Evolutionary conservation across 2,888 invertebrate genomes (phyloP).

Genomic region (Ischnura elegans): DNA sequence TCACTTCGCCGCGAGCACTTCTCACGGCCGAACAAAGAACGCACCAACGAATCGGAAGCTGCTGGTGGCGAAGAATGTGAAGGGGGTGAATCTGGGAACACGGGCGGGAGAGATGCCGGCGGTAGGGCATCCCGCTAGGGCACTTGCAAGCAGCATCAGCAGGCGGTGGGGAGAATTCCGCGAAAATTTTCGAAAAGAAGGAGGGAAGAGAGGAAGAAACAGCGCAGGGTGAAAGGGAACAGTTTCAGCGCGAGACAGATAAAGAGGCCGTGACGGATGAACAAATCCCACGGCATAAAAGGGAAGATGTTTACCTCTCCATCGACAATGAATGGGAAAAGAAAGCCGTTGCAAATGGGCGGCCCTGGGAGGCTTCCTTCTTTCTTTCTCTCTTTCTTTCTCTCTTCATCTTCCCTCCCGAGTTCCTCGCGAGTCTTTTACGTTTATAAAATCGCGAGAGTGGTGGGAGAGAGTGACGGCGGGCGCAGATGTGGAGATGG

Average conservation of each 20-base stretch:
- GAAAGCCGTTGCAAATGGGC: neutral
- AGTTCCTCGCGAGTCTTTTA: neutral
- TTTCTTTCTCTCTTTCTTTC: too few relatives aligned
- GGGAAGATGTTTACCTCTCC: neutral
- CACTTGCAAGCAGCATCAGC: neutral
- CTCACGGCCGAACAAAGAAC: slow-evolving; percentile 17
- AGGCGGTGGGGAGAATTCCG: neutral
- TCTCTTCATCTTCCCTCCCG: too few relatives aligned
- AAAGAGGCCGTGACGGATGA: slow-evolving; percentile 16
- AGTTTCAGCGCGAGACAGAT: neutral
- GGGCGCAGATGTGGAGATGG: too few relatives aligned
- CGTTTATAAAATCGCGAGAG: neutral
- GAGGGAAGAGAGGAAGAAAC: neutral
- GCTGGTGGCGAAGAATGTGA: neutral
- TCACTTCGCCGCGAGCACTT: neutral
- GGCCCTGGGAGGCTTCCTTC: neutral
- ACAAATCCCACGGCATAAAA: neutral
- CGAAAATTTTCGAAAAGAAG: neutral
- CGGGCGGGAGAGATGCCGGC: neutral
- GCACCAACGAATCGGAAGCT: neutral
- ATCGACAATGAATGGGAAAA: slow-evolving; percentile 12
- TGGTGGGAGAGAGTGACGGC: neutral
- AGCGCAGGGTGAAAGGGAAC: neutral
- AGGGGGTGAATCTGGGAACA: neutral
- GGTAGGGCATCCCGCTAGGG: too few relatives aligned